Evolutionary conservation across 2,888 invertebrate genomes (phyloP).

Genomic region (Petrolisthes manimaculis): DNA sequence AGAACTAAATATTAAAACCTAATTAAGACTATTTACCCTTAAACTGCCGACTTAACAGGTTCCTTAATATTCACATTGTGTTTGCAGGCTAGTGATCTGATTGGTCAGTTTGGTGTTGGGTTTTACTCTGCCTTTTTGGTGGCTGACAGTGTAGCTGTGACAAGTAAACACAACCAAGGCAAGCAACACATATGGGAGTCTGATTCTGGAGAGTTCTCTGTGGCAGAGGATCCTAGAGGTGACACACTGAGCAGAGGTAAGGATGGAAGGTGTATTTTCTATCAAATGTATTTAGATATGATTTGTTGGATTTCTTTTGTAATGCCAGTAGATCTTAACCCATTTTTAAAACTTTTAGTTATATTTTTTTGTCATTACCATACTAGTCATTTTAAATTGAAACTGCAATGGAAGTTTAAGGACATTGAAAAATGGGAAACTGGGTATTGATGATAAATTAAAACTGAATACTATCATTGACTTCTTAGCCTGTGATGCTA

Average conservation of each 20-base stretch:
- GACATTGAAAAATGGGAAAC: not conserved
- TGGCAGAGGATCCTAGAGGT: conserved; percentile 94
- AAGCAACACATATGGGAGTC: conserved; percentile 98
- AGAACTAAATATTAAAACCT: not conserved
- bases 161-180: conserved; percentile 94
- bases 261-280: not conserved
- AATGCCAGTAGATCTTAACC: too few species aligned
- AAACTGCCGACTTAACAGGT: not conserved
- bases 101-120: conserved; percentile 99
- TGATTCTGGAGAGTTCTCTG: conserved; percentile 89
- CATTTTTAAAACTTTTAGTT: too few species aligned
- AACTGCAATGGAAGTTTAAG: not conserved
- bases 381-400: too few species aligned
- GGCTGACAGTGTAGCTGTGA: conserved; percentile 95
- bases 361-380: too few species aligned
- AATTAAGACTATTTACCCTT: not conserved
- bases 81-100: conserved; percentile 91
- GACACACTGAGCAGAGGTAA: conserved; percentile 89
- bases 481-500: too few species aligned
- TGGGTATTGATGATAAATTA: not conserved
- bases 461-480: not conserved
- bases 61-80: not conserved
- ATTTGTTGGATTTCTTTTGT: too few species aligned
- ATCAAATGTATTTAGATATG: not conserved
- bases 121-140: conserved; percentile 99